These are phyloP conservation scores for Pristiophorus japonicus DNA, from an alignment of 2,113 vertebrate genomes.

Conservation along the genomic window DNA sequence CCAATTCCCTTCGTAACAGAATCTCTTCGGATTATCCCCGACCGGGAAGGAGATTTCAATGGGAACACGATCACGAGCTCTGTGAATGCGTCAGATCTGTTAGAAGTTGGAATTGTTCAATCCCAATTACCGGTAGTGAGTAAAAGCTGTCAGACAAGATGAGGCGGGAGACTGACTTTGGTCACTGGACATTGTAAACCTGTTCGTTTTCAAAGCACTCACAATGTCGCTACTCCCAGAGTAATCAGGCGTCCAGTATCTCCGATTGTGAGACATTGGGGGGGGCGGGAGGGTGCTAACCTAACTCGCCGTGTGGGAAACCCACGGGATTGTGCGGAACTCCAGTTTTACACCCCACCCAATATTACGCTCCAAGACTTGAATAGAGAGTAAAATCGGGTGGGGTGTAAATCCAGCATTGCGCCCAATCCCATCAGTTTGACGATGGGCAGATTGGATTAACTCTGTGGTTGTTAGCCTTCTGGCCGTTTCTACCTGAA, in stretches of 20 bases:
- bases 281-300: neutral
- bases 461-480: neutral
- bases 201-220: neutral
- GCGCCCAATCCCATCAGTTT: neutral
- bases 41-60: neutral
- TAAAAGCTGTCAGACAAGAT: neutral
- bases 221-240: neutral
- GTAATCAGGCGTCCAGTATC: neutral
- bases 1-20: neutral
- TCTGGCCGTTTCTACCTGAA: neutral
- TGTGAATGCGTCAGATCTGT: neutral
- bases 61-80: neutral
- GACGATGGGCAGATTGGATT: neutral
- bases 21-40: neutral
- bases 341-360: neutral
- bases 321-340: no score
- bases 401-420: neutral
- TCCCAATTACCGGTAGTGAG: neutral
- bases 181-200: neutral
- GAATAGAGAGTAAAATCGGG: neutral
- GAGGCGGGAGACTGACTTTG: neutral
- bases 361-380: neutral
- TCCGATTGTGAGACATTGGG: neutral
- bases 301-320: no score
- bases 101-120: neutral